Conservation (phyloP, 2,797 vertebrate species). For the Acropternis orthonyx region DNA sequence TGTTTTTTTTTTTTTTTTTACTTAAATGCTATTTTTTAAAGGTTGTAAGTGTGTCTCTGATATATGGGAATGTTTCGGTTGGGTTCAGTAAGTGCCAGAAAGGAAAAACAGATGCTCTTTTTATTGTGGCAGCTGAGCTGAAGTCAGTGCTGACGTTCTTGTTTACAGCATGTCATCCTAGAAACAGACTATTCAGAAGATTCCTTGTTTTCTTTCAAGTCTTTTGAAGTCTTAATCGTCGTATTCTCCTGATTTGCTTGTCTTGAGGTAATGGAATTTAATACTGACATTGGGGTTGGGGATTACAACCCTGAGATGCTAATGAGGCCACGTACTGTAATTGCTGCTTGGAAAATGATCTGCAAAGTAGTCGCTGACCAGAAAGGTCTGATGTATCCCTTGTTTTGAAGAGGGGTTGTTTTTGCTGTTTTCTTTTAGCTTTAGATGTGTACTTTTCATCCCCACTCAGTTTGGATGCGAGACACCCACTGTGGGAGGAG, state of each 20-base stretch:
- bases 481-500: constrained; percentile 23
- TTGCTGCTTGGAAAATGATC: not conserved
- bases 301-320: not conserved
- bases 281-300: not conserved
- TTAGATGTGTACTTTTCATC: not conserved
- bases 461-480: not conserved
- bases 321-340: not conserved
- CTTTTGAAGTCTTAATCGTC: not conserved
- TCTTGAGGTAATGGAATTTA: not conserved
- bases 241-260: not conserved
- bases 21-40: not conserved
- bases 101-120: not conserved
- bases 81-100: not conserved
- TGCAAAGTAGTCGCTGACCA: not conserved
- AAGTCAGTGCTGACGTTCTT: constrained; percentile 19
- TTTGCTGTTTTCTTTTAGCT: not conserved
- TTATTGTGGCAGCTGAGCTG: constrained; percentile 27
- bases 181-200: not conserved
- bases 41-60: not conserved
- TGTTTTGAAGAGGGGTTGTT: not conserved
- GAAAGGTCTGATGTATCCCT: not conserved
- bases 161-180: not conserved
- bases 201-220: not conserved
- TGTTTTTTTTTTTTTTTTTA: not conserved
- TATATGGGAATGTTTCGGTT: not conserved